Conservation (phyloP, 2,113 vertebrate species). For the Seriola aureovittata region DNA sequence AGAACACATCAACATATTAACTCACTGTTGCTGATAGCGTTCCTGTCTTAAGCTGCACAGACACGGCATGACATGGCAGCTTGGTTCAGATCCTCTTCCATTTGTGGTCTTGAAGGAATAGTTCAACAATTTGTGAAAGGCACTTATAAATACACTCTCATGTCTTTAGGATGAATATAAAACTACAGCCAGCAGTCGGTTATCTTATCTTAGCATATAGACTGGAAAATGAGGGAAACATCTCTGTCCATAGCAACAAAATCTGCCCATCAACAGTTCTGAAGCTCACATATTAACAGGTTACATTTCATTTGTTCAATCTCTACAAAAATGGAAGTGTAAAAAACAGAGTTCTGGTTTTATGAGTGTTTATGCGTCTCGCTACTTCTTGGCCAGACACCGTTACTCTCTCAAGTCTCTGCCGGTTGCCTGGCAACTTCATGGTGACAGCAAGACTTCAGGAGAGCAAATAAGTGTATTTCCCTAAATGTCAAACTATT, state of each 20-base stretch:
- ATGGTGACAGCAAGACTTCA: background rate
- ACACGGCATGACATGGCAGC: constrained; percentile 1
- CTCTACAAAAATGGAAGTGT: background rate
- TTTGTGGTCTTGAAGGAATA: background rate
- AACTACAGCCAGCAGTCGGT: background rate
- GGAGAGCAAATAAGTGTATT: background rate
- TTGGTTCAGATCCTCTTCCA: background rate
- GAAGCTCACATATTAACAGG: background rate
- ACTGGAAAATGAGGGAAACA: background rate
- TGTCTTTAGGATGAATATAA: background rate
- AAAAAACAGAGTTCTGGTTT: constrained; percentile 5
- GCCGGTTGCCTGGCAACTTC: constrained; percentile 15
- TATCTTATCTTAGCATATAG: background rate
- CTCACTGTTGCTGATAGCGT: constrained; percentile 12
- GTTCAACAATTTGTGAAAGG: background rate
- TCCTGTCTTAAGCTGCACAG: constrained; percentile 1
- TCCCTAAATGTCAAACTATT: background rate
- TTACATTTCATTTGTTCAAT: background rate
- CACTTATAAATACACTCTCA: background rate
- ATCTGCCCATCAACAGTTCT: background rate
- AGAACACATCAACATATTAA: constrained; percentile 54
- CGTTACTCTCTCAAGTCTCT: background rate
- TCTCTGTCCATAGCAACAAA: background rate
- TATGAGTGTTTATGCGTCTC: background rate
- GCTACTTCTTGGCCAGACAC: background rate